Percentiles rank a stretch among this genome's conserved stretches.
Evolutionary conservation across 2,888 invertebrate species (phyloP).

Genomic region (Ectobius pallidus): DNA sequence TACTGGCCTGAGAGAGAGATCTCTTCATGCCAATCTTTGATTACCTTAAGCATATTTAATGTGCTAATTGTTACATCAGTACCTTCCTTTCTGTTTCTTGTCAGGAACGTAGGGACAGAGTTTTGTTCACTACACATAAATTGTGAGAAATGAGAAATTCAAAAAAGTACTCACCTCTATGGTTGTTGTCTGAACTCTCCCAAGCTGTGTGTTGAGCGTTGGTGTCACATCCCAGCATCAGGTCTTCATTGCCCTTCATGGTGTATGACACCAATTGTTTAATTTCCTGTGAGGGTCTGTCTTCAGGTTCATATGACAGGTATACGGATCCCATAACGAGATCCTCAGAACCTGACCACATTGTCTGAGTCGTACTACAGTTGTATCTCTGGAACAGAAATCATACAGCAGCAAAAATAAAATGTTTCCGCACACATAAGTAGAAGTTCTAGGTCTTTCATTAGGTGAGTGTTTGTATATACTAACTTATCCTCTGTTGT

Average conservation of each 20-base stretch:
- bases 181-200: neutral
- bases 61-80: no score
- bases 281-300: neutral
- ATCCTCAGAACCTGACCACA: neutral
- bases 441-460: neutral
- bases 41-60: neutral
- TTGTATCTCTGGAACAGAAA: no score
- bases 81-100: neutral
- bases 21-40: neutral
- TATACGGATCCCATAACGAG: neutral
- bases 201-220: neutral
- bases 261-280: neutral
- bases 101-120: neutral
- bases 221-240: neutral
- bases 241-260: neutral
- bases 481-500: neutral
- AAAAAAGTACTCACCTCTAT: neutral
- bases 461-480: neutral
- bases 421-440: neutral
- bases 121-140: no score
- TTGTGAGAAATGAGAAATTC: no score
- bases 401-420: neutral
- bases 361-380: no score
- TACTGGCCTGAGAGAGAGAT: neutral
- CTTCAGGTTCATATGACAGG: no score